phyloP scores from a whole-genome alignment of 2,113 vertebrate genomes.

The Mastomys natalensis region DNA sequence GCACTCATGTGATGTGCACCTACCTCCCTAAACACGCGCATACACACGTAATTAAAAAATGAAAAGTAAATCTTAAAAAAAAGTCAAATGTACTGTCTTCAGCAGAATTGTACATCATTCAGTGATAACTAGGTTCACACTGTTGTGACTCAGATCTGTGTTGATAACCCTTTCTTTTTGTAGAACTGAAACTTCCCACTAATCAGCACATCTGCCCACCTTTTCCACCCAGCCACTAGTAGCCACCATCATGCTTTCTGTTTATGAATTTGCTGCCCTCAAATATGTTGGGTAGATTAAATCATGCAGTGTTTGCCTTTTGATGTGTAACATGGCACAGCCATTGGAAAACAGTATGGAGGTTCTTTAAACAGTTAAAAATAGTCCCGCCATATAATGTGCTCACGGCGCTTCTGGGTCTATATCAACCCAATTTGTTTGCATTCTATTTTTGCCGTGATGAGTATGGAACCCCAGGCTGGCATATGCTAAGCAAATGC shows the following conservation, averaged over 20 bases:
- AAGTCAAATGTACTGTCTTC: not conserved
- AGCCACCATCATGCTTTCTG: not conserved
- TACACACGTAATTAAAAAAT: not conserved
- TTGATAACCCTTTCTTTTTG: conserved; percentile 2
- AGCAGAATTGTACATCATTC: not conserved
- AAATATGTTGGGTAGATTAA: not conserved
- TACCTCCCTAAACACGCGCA: no score
- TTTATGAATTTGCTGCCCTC: not conserved
- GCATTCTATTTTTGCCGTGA: not conserved
- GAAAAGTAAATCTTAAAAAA: not conserved
- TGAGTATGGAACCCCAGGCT: not conserved
- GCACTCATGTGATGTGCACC: not conserved
- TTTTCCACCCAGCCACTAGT: not conserved
- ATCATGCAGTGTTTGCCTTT: conserved; percentile 13
- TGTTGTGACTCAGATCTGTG: not conserved
- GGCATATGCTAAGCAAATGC: not conserved
- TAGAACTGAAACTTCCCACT: not conserved
- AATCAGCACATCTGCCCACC: not conserved
- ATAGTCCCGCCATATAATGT: not conserved
- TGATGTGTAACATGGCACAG: not conserved
- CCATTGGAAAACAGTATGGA: not conserved
- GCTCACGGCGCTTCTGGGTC: not conserved
- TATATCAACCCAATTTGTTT: not conserved
- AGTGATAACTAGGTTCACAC: not conserved
- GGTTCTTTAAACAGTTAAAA: not conserved